Base-by-base conservation (phyloP, 2,888 invertebrate genomes). In the Nomada fabriciana region DNA sequence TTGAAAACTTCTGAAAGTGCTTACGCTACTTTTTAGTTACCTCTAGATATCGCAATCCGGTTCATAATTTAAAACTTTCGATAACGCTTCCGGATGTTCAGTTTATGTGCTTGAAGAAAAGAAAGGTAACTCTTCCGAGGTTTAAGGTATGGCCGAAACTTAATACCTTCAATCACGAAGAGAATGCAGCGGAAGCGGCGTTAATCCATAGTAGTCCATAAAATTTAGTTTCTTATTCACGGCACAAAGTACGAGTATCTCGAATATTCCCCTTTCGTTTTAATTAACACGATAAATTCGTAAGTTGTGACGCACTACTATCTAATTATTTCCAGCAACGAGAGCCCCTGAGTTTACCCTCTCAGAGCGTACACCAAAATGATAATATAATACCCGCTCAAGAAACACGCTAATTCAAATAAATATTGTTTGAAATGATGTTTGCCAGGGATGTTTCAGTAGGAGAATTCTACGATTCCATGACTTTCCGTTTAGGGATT, bases 51-150 rank as follows among this genome's bases (percentile, higher is more conserved):
- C 13, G 57, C 29, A 53, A 63, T 69, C 53, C 25, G 13, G 15
- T 50, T 20, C n/a, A 18, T 59, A 52, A 64, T 52, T 78, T 59
- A n/a, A 73, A 74, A 74, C 36, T 47, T 43, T 2, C 25, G 10
- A 23, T 59, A 43, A 25, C n/a, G 11, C 29, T 9, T 18, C 50
- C 25, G 15, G 13, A 20, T 5, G 4, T 42, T 15, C 47, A 0
- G 53, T 50, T 57, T 36, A 59, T 13, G 36, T 5, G 36, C 18
- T 11, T 4, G 42, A 2, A 15, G 23, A n/a, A 36, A 18, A 36
- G 2, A 13, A 25, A 42, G 42, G 36, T 55, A 61, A 10, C 47
- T 25, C 43, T 25, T 36, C 18, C 13, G 18, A 61, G 50, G 50
- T 36, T 65, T 50, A 13, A 2, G 29, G 25, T 11, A 42, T 65